These are phyloP conservation scores for Dolichopus griseipennis DNA, from an alignment of 2,888 invertebrate genomes.

Conservation along the genomic window DNA sequence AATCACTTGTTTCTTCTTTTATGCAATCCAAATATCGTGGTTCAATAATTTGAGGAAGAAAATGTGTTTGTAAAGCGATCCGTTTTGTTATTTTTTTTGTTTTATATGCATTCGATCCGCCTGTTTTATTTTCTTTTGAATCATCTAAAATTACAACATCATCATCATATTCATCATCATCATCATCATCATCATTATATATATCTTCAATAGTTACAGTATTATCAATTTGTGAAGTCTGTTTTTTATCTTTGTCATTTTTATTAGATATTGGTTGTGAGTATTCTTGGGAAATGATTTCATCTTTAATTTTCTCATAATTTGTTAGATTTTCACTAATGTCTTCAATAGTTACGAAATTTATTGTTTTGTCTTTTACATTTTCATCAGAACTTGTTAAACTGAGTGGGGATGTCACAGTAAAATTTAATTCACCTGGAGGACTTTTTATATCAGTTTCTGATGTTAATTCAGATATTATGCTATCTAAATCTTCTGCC, in stretches of 20 bases:
- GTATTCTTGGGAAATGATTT: too few relatives aligned
- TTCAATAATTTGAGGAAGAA: conserved; percentile 50
- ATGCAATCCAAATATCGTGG: conserved; percentile 67
- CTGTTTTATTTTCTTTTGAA: neutral
- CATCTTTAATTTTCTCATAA: too few relatives aligned
- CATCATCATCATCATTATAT: neutral
- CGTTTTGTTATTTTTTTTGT: conserved; percentile 47
- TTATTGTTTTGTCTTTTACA: neutral
- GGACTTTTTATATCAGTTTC: neutral
- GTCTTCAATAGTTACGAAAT: neutral
- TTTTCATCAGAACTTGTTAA: neutral
- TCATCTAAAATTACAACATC: neutral
- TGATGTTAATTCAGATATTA: neutral
- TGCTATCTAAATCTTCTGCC: neutral
- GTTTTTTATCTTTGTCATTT: too few relatives aligned
- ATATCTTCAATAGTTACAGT: neutral
- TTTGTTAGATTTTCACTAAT: neutral
- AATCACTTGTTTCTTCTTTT: conserved; percentile 66
- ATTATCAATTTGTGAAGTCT: neutral
- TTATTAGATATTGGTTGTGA: too few relatives aligned
- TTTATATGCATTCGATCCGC: conserved; percentile 30
- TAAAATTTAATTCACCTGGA: neutral
- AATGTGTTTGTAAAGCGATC: conserved; percentile 49
- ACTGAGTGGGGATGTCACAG: neutral
- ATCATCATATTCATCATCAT: too few relatives aligned